phyloP scores from a whole-genome alignment of 1,140 invertebrate genomes.

The Melipona quadrifasciata region DNA sequence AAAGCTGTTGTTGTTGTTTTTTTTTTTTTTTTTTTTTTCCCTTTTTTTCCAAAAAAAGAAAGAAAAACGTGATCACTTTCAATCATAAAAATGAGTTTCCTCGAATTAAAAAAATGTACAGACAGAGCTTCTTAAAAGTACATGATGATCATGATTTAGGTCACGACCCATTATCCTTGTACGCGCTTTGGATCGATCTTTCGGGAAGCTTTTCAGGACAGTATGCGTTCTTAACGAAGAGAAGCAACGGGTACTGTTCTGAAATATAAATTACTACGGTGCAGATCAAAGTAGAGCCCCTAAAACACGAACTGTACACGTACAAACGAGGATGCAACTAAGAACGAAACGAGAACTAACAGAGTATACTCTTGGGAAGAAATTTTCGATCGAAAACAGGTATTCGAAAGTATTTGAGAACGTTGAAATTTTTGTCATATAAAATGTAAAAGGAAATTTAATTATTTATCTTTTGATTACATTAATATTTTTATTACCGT shows the following conservation, averaged over 20 bases:
- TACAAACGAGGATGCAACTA: slow-evolving; percentile 10
- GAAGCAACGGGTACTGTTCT: slow-evolving; percentile 17
- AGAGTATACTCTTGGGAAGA: not conserved
- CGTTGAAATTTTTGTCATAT: no score
- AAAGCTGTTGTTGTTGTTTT: not conserved
- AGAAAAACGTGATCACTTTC: not conserved
- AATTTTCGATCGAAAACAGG: no score
- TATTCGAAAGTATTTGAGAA: no score
- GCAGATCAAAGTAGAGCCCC: slow-evolving; percentile 21
- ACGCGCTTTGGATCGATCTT: slow-evolving; percentile 31
- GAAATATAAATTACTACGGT: slow-evolving; percentile 66
- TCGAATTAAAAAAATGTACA: not conserved
- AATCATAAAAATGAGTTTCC: not conserved
- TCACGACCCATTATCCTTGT: slow-evolving; percentile 27
- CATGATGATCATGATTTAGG: not conserved
- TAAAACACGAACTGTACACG: slow-evolving; percentile 22
- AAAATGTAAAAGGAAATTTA: no score
- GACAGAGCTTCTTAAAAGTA: not conserved
- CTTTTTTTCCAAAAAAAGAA: not conserved
- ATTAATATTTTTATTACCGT: no score
- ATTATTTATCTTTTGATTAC: no score
- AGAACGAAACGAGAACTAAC: not conserved
- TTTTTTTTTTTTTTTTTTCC: not conserved
- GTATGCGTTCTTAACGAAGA: not conserved
- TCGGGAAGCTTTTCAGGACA: not conserved